phyloP scores from a whole-genome alignment of 2,113 vertebrate genomes.

The Melanerpes formicivorus region DNA sequence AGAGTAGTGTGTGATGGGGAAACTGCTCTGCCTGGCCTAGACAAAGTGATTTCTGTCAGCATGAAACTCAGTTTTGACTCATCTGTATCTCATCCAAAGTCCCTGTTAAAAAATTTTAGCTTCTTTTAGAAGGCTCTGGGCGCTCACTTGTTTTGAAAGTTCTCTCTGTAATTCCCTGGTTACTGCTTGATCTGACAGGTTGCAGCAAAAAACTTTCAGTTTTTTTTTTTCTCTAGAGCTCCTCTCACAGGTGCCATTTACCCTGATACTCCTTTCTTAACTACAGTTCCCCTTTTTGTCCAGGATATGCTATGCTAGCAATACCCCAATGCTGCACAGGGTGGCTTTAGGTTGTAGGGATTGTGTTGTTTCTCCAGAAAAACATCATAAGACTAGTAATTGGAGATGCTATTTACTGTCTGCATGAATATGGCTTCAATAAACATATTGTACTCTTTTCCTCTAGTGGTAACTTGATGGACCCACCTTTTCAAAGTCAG shows the following conservation, averaged over 20 bases:
- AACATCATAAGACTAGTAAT: background rate
- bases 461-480: constrained; percentile 91
- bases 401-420: background rate
- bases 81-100: background rate
- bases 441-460: background rate
- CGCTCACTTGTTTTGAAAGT: background rate
- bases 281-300: background rate
- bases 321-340: background rate
- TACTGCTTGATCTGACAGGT: background rate
- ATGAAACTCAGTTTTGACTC: background rate
- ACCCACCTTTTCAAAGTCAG: constrained; percentile 86
- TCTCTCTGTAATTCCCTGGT: background rate
- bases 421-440: background rate
- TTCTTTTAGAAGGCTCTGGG: background rate
- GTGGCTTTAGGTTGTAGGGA: background rate
- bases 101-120: background rate
- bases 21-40: background rate
- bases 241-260: background rate
- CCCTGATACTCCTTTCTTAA: background rate
- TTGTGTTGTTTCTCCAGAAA: background rate
- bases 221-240: background rate
- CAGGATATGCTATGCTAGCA: background rate
- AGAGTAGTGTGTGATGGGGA: background rate
- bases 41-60: background rate
- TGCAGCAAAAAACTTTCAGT: background rate